These are phyloP conservation scores for Mixornis gularis DNA, from an alignment of 2,113 vertebrate genomes.

Conservation along the genomic window DNA sequence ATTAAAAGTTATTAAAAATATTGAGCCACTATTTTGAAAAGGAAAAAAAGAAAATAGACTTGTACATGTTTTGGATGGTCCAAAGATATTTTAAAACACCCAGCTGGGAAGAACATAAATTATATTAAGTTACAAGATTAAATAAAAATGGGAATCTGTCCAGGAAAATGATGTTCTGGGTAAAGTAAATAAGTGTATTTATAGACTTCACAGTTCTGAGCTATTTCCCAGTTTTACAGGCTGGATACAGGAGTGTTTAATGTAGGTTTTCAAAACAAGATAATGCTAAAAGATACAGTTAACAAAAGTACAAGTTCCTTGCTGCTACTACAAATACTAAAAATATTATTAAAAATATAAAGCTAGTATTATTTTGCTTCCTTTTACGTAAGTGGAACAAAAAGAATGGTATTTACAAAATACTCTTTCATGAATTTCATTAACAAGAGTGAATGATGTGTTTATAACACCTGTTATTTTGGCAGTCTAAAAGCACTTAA, in stretches of 20 bases:
- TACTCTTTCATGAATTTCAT: background rate
- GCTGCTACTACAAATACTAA: conserved; percentile 22
- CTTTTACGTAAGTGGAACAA: conserved; percentile 5
- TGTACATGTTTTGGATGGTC: background rate
- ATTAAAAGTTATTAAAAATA: background rate
- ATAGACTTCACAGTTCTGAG: conserved; percentile 46
- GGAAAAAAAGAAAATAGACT: background rate
- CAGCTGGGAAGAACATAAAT: conserved; percentile 50
- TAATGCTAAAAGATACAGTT: conserved; percentile 24
- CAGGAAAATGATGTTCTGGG: conserved; percentile 57
- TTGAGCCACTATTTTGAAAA: background rate
- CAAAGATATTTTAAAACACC: conserved; percentile 42
- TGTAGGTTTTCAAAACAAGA: conserved; percentile 54
- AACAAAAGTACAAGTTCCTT: background rate
- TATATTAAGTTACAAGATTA: conserved; percentile 59
- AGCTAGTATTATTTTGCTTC: conserved; percentile 12
- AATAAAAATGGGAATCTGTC: conserved; percentile 52
- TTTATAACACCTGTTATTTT: background rate
- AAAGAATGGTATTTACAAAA: conserved; percentile 10
- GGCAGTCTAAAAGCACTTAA: background rate
- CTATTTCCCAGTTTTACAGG: conserved; percentile 42
- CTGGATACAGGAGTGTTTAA: conserved; percentile 48
- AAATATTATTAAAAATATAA: conserved; percentile 9
- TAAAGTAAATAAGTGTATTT: conserved; percentile 63
- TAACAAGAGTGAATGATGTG: background rate